Evolutionary conservation across 2,888 invertebrate species (phyloP).

Genomic region (Cantharis rustica): DNA sequence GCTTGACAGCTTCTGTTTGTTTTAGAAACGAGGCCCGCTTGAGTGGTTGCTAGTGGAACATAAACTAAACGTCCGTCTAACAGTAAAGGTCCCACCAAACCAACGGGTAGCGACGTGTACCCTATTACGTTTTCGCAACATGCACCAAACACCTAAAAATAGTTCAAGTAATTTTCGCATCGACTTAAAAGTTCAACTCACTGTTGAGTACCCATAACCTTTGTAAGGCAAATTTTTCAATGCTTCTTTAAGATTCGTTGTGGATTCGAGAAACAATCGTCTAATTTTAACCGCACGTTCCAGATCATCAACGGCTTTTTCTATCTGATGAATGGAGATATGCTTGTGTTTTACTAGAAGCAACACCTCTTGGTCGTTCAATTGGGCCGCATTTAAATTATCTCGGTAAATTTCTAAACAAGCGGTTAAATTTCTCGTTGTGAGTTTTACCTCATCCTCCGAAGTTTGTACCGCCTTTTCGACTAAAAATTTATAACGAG

Average conservation of each 20-base stretch:
- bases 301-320: slow-evolving; percentile 81
- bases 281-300: slow-evolving; percentile 87
- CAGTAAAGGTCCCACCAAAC: slow-evolving; percentile 90
- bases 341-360: slow-evolving; percentile 78
- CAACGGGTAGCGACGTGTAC: slow-evolving; percentile 93
- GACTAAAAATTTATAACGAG: not conserved
- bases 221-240: slow-evolving; percentile 79
- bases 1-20: slow-evolving; percentile 97
- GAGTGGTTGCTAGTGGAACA: slow-evolving; percentile 99
- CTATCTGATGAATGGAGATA: slow-evolving; percentile 85
- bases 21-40: slow-evolving; percentile 96
- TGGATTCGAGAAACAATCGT: slow-evolving; percentile 67
- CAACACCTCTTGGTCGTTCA: slow-evolving; percentile 86
- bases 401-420: slow-evolving; percentile 76
- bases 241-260: slow-evolving; percentile 64
- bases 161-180: not conserved
- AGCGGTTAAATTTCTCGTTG: slow-evolving; percentile 61
- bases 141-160: slow-evolving; percentile 73
- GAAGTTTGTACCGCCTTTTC: not conserved
- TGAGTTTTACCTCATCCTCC: not conserved
- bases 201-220: slow-evolving; percentile 86
- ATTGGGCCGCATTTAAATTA: slow-evolving; percentile 69
- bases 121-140: slow-evolving; percentile 99
- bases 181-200: slow-evolving; percentile 43
- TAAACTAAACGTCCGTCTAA: slow-evolving; percentile 80